phyloP scores from a whole-genome alignment of 1,140 invertebrate species.

The Aporrectodea caliginosa region DNA sequence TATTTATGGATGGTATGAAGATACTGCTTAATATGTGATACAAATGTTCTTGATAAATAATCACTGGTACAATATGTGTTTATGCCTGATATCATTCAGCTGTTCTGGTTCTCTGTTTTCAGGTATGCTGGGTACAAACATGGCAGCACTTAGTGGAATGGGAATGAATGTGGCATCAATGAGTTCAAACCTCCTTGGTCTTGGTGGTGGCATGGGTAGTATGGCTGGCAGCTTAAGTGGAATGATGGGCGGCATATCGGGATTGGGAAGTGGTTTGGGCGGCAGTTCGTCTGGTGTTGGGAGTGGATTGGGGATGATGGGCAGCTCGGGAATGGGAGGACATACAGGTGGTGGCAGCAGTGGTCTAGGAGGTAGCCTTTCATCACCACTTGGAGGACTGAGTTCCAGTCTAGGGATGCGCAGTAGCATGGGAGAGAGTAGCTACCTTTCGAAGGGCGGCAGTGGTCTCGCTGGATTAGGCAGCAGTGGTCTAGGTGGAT shows the following conservation, averaged over 20 bases:
- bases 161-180: too few relatives aligned
- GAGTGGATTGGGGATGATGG: slow-evolving; percentile 33
- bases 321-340: neutral
- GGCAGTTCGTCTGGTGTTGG: slow-evolving; percentile 24
- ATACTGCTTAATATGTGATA: too few relatives aligned
- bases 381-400: neutral
- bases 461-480: slow-evolving; percentile 28
- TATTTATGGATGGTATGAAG: too few relatives aligned
- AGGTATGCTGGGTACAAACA: neutral
- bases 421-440: too few relatives aligned
- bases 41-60: too few relatives aligned
- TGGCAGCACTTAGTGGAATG: neutral
- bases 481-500: slow-evolving; percentile 22
- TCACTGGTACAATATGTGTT: too few relatives aligned
- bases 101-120: too few relatives aligned
- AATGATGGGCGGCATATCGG: slow-evolving; percentile 35
- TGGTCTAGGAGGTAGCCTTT: slow-evolving; percentile 26
- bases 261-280: slow-evolving; percentile 29
- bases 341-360: neutral
- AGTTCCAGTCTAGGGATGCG: slow-evolving; percentile 1
- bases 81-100: too few relatives aligned
- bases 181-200: slow-evolving; percentile 30
- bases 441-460: too few relatives aligned
- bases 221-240: slow-evolving; percentile 34
- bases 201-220: slow-evolving; percentile 32